These are phyloP conservation scores for Mus minutoides DNA, from an alignment of 2,797 vertebrate genomes.

Conservation along the genomic window DNA sequence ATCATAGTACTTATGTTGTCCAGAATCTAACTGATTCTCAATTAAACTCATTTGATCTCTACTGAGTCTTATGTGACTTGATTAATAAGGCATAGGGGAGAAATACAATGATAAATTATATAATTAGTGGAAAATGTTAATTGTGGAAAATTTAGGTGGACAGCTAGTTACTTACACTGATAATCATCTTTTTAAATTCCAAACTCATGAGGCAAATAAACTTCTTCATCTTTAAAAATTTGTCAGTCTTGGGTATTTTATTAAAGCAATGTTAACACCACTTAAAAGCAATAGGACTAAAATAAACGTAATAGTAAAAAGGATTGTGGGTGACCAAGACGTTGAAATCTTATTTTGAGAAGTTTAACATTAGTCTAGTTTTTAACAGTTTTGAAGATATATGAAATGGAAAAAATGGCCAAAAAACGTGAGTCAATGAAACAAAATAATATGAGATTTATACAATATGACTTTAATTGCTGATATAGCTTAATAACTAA, in stretches of 20 bases:
- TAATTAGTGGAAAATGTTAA: not conserved
- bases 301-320: not conserved
- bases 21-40: not conserved
- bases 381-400: not conserved
- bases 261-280: not conserved
- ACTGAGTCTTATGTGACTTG: not conserved
- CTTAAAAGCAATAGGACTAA: not conserved
- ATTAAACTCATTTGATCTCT: not conserved
- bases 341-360: not conserved
- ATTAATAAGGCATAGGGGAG: not conserved
- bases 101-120: not conserved
- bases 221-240: not conserved
- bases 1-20: not conserved
- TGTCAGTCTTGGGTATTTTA: not conserved
- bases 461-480: not conserved
- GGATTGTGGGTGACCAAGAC: not conserved
- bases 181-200: not conserved
- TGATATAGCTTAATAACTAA: not conserved
- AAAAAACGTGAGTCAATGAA: not conserved
- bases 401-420: not conserved
- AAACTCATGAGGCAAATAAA: not conserved
- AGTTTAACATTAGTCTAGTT: not conserved
- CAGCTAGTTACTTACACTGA: not conserved
- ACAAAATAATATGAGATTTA: constrained; percentile 27
- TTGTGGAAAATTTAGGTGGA: not conserved